Evolutionary conservation across 2,797 vertebrate genomes (phyloP).

Genomic region (Phoeniculus purpureus): DNA sequence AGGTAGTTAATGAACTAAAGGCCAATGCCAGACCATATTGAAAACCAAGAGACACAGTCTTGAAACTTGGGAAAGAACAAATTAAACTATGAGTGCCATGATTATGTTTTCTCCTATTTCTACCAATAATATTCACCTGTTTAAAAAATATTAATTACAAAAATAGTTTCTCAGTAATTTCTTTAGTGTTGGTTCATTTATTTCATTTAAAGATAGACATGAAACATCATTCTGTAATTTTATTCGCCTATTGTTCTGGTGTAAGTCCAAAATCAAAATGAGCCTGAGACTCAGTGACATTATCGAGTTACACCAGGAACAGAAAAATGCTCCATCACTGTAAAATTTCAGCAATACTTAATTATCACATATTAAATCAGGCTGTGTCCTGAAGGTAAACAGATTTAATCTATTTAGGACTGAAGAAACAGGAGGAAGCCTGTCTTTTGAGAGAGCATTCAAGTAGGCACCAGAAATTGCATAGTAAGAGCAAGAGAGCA

Average conservation of each 20-base stretch:
- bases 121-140: background rate
- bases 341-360: background rate
- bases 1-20: constrained; percentile 4
- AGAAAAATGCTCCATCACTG: background rate
- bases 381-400: background rate
- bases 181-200: background rate
- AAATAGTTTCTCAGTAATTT: background rate
- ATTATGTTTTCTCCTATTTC: background rate
- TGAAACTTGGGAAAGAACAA: background rate
- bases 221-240: background rate
- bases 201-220: background rate
- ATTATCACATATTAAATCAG: background rate
- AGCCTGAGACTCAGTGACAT: background rate
- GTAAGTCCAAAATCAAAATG: background rate
- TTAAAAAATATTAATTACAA: background rate
- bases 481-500: background rate
- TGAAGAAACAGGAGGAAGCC: background rate
- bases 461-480: background rate
- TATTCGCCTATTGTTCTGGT: background rate
- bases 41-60: background rate
- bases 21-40: background rate
- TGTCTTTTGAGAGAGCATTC: background rate
- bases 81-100: background rate
- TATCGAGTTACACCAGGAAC: background rate
- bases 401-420: background rate